Conservation (phyloP, 2,797 vertebrate species). For the Valencia hispanica region DNA sequence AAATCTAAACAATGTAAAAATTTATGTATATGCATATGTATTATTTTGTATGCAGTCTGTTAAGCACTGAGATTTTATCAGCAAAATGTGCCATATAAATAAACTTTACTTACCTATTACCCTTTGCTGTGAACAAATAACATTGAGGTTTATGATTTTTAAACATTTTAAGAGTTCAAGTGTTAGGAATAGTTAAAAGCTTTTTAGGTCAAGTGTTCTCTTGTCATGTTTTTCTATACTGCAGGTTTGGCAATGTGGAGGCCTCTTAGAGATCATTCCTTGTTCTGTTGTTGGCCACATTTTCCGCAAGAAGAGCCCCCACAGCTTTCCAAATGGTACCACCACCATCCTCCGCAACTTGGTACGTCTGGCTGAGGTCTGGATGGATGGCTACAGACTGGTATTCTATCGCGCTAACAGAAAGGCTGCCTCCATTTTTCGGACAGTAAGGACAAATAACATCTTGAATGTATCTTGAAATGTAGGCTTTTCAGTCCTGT, state of each 20-base stretch:
- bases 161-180: not conserved
- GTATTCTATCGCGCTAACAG: conserved; percentile 85
- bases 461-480: not conserved
- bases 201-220: not conserved
- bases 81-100: too few species aligned
- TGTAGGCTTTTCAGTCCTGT: not conserved
- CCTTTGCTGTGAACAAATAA: not conserved
- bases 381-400: conserved; percentile 88
- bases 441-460: conserved; percentile 67
- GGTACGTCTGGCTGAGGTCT: conserved; percentile 88
- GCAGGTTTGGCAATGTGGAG: conserved; percentile 89
- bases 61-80: too few species aligned
- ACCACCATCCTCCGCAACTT: conserved; percentile 82
- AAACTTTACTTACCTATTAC: too few species aligned
- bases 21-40: too few species aligned
- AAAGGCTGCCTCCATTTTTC: conserved; percentile 79
- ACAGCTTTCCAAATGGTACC: conserved; percentile 82
- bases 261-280: conserved; percentile 87
- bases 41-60: too few species aligned
- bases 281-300: conserved; percentile 91
- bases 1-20: too few species aligned
- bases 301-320: conserved; percentile 85
- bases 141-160: not conserved
- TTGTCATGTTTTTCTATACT: conserved; percentile 30
- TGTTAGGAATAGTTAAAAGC: not conserved